A percentile compares a stretch with the other conserved stretches of the same genome.
Evolutionary conservation across 2,113 vertebrate genomes (phyloP).

Genomic region (Marmota flaviventris): DNA sequence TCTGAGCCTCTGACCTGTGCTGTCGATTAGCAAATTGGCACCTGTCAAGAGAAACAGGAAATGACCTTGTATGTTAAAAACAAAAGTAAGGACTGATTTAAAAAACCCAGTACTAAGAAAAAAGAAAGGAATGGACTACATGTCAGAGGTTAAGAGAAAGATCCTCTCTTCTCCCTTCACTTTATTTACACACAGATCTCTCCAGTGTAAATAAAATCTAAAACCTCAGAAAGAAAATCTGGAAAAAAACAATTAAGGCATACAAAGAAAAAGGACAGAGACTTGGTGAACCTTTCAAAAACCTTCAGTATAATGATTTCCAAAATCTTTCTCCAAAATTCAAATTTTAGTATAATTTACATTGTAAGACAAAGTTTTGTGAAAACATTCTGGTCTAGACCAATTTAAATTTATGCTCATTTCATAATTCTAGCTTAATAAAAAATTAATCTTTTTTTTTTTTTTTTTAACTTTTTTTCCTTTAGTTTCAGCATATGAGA

Average conservation of each 20-base stretch:
- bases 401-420: slow-evolving; percentile 39
- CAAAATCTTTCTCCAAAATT: slow-evolving; percentile 25
- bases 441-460: not conserved
- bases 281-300: not conserved
- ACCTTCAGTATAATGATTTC: not conserved
- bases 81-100: not conserved
- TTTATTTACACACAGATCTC: not conserved
- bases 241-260: not conserved
- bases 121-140: not conserved
- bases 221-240: not conserved
- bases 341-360: slow-evolving; percentile 17
- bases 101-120: not conserved
- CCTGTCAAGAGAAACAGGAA: slow-evolving; percentile 87
- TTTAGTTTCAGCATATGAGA: not conserved
- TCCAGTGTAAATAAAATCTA: not conserved
- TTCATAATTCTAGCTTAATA: slow-evolving; percentile 35
- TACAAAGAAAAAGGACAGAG: not conserved
- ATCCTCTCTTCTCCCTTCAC: not conserved
- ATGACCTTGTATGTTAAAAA: slow-evolving; percentile 66
- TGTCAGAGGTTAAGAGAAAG: not conserved
- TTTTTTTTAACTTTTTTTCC: not conserved
- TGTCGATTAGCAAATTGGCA: slow-evolving; percentile 96
- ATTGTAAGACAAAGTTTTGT: slow-evolving; percentile 35
- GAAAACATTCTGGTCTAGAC: not conserved
- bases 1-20: slow-evolving; percentile 94